Conservation (phyloP, 2,113 vertebrate genomes). For the Vanacampus margaritifer region DNA sequence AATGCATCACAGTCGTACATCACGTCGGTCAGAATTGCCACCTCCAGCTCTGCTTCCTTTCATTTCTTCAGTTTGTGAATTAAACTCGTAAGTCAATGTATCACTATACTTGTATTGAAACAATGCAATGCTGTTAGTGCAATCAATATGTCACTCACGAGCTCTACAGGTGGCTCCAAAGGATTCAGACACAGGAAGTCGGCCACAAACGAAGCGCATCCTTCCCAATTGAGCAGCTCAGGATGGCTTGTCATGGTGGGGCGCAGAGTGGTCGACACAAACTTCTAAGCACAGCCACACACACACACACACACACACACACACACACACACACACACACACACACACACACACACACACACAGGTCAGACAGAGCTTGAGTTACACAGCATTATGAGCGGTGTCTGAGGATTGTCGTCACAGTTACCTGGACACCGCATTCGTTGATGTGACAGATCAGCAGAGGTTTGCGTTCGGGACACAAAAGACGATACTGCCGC, state of each 20-base stretch:
- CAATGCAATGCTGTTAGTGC: too few species aligned
- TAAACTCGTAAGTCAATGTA: too few species aligned
- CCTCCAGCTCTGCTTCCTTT: too few species aligned
- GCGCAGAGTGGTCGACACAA: constrained; percentile 84
- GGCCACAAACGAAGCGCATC: constrained; percentile 80
- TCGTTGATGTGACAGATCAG: constrained; percentile 83
- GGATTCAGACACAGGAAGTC: constrained; percentile 80
- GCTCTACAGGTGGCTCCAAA: constrained; percentile 71
- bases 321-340: too few species aligned
- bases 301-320: too few species aligned
- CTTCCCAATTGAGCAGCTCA: constrained; percentile 80
- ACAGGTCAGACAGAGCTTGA: not conserved
- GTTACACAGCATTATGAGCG: not conserved
- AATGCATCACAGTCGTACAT: too few species aligned
- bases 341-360: not conserved
- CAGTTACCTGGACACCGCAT: constrained; percentile 76
- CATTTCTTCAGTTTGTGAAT: too few species aligned
- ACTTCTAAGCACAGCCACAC: constrained; percentile 76
- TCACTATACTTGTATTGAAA: too few species aligned
- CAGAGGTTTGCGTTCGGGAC: constrained; percentile 79
- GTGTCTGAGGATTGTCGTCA: not conserved
- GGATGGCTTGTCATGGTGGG: constrained; percentile 71
- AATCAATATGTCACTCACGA: constrained; percentile 62
- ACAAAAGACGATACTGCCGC: constrained; percentile 77
- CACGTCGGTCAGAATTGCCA: too few species aligned